These are phyloP conservation scores for Octodonta nipae DNA, from an alignment of 2,888 invertebrate genomes.

Conservation along the genomic window DNA sequence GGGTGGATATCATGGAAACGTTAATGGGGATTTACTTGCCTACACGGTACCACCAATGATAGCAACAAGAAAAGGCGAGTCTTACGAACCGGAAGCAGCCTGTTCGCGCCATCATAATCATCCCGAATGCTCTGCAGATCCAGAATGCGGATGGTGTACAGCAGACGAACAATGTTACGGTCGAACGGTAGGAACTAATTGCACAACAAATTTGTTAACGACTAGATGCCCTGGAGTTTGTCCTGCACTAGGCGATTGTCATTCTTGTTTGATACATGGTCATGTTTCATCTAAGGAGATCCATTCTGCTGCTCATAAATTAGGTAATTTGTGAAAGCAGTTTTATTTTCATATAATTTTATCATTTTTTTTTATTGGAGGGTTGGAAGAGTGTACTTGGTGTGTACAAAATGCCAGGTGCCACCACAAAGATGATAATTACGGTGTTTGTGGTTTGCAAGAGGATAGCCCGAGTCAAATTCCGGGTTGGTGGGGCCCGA, in stretches of 20 bases:
- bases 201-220: constrained; percentile 80
- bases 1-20: constrained; percentile 87
- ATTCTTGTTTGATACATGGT: constrained; percentile 76
- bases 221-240: constrained; percentile 78
- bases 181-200: constrained; percentile 73
- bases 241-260: constrained; percentile 75
- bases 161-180: constrained; percentile 59
- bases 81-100: constrained; percentile 59
- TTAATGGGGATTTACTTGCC: constrained; percentile 75
- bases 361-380: constrained; percentile 2
- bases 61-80: constrained; percentile 50
- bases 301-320: constrained; percentile 58
- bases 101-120: constrained; percentile 62
- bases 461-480: constrained; percentile 71
- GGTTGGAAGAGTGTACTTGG: constrained; percentile 72
- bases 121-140: constrained; percentile 74
- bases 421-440: constrained; percentile 71
- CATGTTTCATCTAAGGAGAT: constrained; percentile 36
- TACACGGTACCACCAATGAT: constrained; percentile 77
- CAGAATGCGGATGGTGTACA: constrained; percentile 90
- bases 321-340: constrained; percentile 37
- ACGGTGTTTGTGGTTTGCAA: constrained; percentile 63
- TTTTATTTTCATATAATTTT: too few species aligned
- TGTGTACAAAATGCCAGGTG: constrained; percentile 86
- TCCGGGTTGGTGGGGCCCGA: constrained; percentile 82